These are phyloP conservation scores for Crioceris asparagi DNA, from an alignment of 2,888 invertebrate species.

Conservation along the genomic window DNA sequence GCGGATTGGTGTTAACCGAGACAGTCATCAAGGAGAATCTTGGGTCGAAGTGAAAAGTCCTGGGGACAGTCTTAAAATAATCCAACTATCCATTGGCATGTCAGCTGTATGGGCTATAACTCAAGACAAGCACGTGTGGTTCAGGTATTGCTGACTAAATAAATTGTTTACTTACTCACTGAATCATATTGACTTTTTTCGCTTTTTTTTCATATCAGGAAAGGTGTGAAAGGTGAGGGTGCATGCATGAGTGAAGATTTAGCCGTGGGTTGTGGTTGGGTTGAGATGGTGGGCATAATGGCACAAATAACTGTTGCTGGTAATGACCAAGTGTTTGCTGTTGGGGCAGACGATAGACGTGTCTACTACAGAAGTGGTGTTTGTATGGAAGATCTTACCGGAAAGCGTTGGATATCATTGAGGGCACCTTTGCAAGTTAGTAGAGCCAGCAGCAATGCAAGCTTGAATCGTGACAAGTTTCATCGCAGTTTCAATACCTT, in stretches of 20 bases:
- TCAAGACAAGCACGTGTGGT: constrained; percentile 78
- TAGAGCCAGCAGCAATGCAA: constrained; percentile 70
- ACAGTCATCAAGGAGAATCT: constrained; percentile 51
- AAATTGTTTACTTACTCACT: not conserved
- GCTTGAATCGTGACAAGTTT: constrained; percentile 39
- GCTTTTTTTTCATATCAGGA: constrained; percentile 18
- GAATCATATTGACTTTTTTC: too few relatives aligned
- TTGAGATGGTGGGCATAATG: constrained; percentile 82
- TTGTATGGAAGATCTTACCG: constrained; percentile 63
- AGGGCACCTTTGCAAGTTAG: constrained; percentile 75
- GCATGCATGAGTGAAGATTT: constrained; percentile 64
- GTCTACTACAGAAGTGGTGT: constrained; percentile 74
- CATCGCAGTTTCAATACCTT: constrained; percentile 56
- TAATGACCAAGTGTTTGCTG: constrained; percentile 78
- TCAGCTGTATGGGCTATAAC: constrained; percentile 74
- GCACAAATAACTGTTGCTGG: constrained; percentile 71
- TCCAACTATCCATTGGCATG: constrained; percentile 71
- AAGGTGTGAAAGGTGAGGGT: constrained; percentile 46
- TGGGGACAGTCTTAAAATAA: constrained; percentile 56
- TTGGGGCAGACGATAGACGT: constrained; percentile 71
- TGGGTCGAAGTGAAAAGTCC: constrained; percentile 78
- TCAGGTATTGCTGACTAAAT: too few relatives aligned
- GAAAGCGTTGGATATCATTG: constrained; percentile 76
- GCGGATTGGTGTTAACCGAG: constrained; percentile 72
- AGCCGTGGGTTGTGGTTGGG: constrained; percentile 76